Evolutionary conservation across 2,797 vertebrate species (phyloP), one percentile per base, ranked within the genome.

Genomic region (Tauraco hartlaubi): DNA sequence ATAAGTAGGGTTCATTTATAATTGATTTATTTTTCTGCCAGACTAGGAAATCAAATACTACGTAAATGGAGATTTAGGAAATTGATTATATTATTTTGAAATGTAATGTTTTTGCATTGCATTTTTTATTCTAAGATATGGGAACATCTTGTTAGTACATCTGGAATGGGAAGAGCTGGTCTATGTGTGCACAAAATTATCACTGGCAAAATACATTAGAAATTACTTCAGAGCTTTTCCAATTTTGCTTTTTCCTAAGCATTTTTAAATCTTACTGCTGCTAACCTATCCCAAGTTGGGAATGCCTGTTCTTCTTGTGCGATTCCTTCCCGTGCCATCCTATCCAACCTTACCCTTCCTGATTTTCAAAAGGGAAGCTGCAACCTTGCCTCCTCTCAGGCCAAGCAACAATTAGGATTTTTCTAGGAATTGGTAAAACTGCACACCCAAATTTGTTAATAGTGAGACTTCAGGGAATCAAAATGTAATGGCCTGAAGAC

Each of bases 191-290:
- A 58, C 44, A 88, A 56, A 71, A 31, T 1, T 3, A 39, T 49
- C 8, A 62, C n/a, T 92, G 49, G 8, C 81, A 67, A 86, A 94
- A 82, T 67, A 67, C 14, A 39, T 11, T n/a, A 73, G 83, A 88
- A 86, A 49, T 88, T 75, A n/a, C 28, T 61, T 54, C 23, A 83
- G 51, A 80, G 54, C 9, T 41, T 68, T 75, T 81, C 28, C n/a
- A 41, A 0, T 79, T 35, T 64, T 88, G 22, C 3, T 95, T 88
- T 92, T 86, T 35, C 59, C 62, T 64, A 82, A 63, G 16, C 29
- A 37, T 93, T 91, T 95, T 63, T 93, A 90, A 92, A 71, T 91
- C 90, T 76, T 79, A 52, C 52, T 91, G 49, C 80, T 92, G 62
- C 43, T 88, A 91, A 41, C 17, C 20, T 80, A 26, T 61, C 61